Conservation (phyloP, 1,140 invertebrate species). For the Gonioctena quinquepunctata region DNA sequence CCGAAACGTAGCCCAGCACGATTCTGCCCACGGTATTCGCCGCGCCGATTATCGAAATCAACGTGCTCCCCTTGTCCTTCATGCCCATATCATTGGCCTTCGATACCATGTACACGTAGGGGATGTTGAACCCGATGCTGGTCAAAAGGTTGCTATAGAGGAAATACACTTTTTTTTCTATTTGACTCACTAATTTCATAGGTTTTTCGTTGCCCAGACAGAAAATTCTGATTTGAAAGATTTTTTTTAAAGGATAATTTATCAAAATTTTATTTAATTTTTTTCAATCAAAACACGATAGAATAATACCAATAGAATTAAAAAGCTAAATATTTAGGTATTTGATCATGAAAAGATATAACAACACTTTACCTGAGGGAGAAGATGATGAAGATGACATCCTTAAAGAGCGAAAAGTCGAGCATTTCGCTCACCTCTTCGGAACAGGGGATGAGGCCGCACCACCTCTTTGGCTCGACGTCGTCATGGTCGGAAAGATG, state of each 20-base stretch:
- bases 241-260: too few relatives aligned
- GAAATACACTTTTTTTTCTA: too few relatives aligned
- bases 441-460: constrained; percentile 62
- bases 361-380: too few relatives aligned
- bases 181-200: too few relatives aligned
- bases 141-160: constrained; percentile 98
- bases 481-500: constrained; percentile 6
- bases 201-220: too few relatives aligned
- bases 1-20: constrained; percentile 80
- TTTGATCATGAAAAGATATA: too few relatives aligned
- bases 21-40: constrained; percentile 88
- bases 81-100: constrained; percentile 67
- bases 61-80: constrained; percentile 63
- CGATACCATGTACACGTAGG: constrained; percentile 82
- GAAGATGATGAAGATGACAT: constrained; percentile 89
- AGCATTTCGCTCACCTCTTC: constrained; percentile 78
- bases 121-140: constrained; percentile 95
- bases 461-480: constrained; percentile 33
- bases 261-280: too few relatives aligned
- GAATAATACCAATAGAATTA: too few relatives aligned
- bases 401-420: constrained; percentile 79
- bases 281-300: too few relatives aligned
- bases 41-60: constrained; percentile 81
- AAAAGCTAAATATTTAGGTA: too few relatives aligned
- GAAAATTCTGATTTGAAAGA: too few relatives aligned